Percentiles rank a stretch among this genome's conserved stretches.
These are phyloP conservation scores for Agonopterix heracliana DNA, from an alignment of 2,888 invertebrate species.

Conservation along the genomic window DNA sequence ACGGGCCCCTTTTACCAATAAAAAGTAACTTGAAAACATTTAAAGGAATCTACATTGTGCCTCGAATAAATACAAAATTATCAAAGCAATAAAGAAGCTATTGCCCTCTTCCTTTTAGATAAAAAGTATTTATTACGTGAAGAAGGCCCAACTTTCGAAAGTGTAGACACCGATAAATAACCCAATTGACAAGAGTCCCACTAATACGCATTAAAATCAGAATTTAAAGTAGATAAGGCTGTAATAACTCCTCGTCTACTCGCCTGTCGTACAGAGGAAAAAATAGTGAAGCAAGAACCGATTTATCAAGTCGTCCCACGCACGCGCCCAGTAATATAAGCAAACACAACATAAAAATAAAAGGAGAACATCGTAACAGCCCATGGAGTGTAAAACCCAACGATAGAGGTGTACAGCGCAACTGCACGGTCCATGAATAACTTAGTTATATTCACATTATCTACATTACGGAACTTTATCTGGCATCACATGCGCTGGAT, in stretches of 20 bases:
- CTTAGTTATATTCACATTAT: conserved; percentile 75
- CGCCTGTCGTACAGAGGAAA: conserved; percentile 56
- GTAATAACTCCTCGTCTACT: conserved; percentile 58
- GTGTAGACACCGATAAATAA: conserved; percentile 28
- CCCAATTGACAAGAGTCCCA: conserved; percentile 27
- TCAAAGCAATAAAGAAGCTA: conserved; percentile 40
- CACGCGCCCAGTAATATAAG: conserved; percentile 61
- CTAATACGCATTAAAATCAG: conserved; percentile 42
- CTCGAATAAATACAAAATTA: conserved; percentile 16
- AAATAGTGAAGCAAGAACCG: conserved; percentile 60
- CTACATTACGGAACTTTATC: conserved; percentile 73
- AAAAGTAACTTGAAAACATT: conserved; percentile 6
- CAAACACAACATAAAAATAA: conserved; percentile 59
- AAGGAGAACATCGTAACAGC: conserved; percentile 54
- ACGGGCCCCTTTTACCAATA: conserved; percentile 3
- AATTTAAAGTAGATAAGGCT: conserved; percentile 46
- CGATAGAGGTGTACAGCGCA: conserved; percentile 56
- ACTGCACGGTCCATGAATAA: conserved; percentile 63
- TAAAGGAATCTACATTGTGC: background rate
- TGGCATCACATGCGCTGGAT: conserved; percentile 50
- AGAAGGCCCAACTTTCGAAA: conserved; percentile 36
- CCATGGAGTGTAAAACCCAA: conserved; percentile 72
- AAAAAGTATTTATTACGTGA: conserved; percentile 43
- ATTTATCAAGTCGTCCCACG: conserved; percentile 71
- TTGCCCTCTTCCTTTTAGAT: conserved; percentile 46